Conservation (phyloP, 2,113 vertebrate species). For the Pseudonaja textilis region DNA sequence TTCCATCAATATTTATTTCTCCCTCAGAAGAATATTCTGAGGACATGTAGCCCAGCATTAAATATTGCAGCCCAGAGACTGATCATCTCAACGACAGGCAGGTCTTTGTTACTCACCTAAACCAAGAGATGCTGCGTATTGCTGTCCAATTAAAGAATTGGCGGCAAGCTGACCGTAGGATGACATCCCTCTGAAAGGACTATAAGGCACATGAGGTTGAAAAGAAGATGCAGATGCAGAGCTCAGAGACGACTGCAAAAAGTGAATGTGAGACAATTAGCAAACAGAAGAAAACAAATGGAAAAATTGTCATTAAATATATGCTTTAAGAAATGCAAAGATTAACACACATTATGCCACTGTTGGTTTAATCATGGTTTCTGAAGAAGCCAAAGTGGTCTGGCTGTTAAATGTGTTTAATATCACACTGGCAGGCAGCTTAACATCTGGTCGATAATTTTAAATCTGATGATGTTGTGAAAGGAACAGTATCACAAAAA, state of each 20-base stretch:
- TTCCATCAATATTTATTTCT: neutral
- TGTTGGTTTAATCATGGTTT: neutral
- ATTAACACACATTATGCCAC: neutral
- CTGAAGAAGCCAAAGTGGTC: neutral
- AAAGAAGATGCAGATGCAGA: conserved; percentile 78
- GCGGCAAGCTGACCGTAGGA: conserved; percentile 88
- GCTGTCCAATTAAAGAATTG: conserved; percentile 86
- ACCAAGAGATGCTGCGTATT: conserved; percentile 87
- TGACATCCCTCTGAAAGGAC: conserved; percentile 84
- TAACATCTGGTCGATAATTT: neutral
- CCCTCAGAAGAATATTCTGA: neutral
- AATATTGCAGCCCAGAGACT: neutral
- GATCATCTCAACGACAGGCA: neutral
- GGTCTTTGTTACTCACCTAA: conserved; percentile 78
- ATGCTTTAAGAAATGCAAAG: neutral
- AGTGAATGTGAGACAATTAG: conserved; percentile 46
- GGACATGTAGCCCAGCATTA: neutral
- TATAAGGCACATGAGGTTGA: conserved; percentile 82
- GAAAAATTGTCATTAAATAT: neutral
- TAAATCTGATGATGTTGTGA: neutral
- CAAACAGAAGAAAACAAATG: neutral
- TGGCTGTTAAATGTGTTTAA: neutral
- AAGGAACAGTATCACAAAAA: neutral
- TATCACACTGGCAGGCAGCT: neutral
- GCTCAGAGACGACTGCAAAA: conserved; percentile 84